Evolutionary conservation across 2,113 vertebrate species (phyloP), one percentile per base, ranked within the genome.

Genomic region (Hyperopisus bebe): DNA sequence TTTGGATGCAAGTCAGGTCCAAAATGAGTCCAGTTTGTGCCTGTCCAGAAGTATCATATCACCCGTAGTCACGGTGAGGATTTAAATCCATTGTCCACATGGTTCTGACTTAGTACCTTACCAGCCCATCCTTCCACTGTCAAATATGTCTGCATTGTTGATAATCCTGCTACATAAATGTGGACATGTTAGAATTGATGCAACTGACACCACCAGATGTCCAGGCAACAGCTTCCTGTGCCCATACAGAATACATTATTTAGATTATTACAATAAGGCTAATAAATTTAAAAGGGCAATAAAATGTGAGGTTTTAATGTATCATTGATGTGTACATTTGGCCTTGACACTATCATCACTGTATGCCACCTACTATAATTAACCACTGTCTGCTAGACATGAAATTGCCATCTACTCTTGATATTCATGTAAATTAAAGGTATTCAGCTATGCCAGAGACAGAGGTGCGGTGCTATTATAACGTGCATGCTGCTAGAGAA

Each of bases 261-360:
- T 8, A 88, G 21, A 88, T 87, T 88, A 88, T 62, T 35, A 62
- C 48, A 35, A 87, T 87, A 53, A 46, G 24, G n/a, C 82, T 46
- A 84, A 44, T 84, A n/a, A 51, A 87, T 87, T 87, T 53, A 53
- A 87, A 31, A 86, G 83, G 83, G n/a, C 46, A n/a, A 86, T 53
- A 87, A 87, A 87, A 87, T 87, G 50, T 39, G 85, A 55, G 35
- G 27, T 51, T 53, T 87, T 87, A 53, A 55, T 53, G 27, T 87
- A 87, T 53, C 47, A 55, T 55, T 53, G 15, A 51, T 51, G 47
- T 53, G 50, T 53, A 35, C 27, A 53, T 27, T 87, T 87, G 85
- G 85, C 50, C 50, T 35, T 50, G n/a, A 86, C 83, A 50, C 47
- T 27, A 86, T 27, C 83, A 50, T 86, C 47, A 27, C 44, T 27